Evolutionary conservation across 2,113 vertebrate species (phyloP).

Genomic region (Chloropsis hardwickii): DNA sequence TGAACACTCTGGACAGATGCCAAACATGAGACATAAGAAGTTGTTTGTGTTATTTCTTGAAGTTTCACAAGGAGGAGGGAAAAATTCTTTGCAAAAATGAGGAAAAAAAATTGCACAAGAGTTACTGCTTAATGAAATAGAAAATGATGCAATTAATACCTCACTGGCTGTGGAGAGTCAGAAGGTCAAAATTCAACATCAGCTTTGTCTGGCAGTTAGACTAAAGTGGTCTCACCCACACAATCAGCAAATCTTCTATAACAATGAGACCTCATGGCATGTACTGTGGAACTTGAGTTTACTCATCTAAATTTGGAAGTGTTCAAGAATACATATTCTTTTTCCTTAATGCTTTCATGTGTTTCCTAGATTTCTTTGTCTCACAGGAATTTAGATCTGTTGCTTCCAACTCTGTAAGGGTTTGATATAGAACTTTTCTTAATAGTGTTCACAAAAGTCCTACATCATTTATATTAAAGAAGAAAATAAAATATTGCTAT

Average conservation of each 20-base stretch:
- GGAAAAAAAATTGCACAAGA: accelerated
- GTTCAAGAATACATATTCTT: not conserved
- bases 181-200: not conserved
- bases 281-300: not conserved
- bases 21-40: not conserved
- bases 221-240: not conserved
- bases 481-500: not conserved
- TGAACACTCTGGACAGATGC: not conserved
- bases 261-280: not conserved
- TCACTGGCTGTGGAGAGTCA: not conserved
- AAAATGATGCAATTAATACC: not conserved
- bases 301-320: not conserved
- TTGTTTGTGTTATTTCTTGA: not conserved
- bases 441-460: not conserved
- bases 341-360: not conserved
- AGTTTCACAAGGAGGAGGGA: not conserved
- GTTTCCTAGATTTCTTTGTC: not conserved
- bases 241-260: not conserved
- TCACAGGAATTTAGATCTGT: not conserved
- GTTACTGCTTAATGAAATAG: not conserved
- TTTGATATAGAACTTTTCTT: not conserved
- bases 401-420: not conserved
- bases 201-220: not conserved
- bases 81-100: not conserved
- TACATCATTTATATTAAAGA: not conserved